Base-by-base conservation (phyloP, 2,888 invertebrate species). In the Drosophila peninsularis region DNA sequence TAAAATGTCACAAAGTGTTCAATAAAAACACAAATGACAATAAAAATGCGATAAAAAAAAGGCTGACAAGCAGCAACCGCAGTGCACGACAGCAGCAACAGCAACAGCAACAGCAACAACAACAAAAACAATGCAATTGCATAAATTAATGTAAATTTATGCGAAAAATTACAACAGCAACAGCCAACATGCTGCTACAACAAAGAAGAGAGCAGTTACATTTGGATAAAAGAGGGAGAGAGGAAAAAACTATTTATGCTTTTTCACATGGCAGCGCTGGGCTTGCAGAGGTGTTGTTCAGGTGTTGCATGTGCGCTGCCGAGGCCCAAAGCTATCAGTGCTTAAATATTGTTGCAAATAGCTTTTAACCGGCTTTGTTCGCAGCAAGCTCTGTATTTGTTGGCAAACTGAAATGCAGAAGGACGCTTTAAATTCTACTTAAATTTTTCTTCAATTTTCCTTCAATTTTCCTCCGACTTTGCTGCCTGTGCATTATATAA, bases 1-100 rank as follows among this genome's bases (percentile, higher is more conserved):
- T 83, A 80, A 80, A 80, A 80, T 83, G 79, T 80, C 79, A 79
- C 79, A 79, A 79, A 79, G 71, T 82, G 79, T 82, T 79, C 81
- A 77, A 77, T 77, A 77, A 80, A 76, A 73, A 77, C 78, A 64
- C 80, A 77, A 77, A 77, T 72, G 81, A 81, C 77, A 81, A 81
- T 78, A 81, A 81, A 78, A 78, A 81, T 55, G 55, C 69, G 74
- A 74, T 81, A 67, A 76, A 80, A 66, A 66, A 65, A 78, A 49
- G 21, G 50, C 32, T 54, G 32, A 32, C 53, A 49, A 42, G n/a
- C 53, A 49, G 61, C 55, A 44, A 54, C 52, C 56, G 47, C 52
- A 64, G 44, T 39, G 45, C 47, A 53, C 19, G 44, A 37, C 63
- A 58, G 54, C 62, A 80, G 61, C 81, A 80, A 45, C 52, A 44